Evolutionary conservation across 1,140 invertebrate genomes (phyloP), one percentile per base, ranked within the genome.

Genomic region (Caenorhabditis remanei): DNA sequence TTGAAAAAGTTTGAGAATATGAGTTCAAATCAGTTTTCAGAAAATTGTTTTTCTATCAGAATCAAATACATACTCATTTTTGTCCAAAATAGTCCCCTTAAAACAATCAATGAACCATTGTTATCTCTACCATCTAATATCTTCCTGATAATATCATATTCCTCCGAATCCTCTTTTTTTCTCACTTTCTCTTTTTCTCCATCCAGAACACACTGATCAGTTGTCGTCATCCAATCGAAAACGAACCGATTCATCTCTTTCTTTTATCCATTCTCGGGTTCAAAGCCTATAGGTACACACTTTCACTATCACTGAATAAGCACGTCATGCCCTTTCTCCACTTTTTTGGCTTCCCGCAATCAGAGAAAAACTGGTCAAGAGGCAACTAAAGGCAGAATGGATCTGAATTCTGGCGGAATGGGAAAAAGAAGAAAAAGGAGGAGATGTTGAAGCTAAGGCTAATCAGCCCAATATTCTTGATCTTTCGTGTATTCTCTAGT

Each of bases 241-340:
- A 63, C 21, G 61, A 63, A 63, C 61, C 61, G 61, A 63, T 53
- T 40, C 63, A 13, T 32, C 32, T 32, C 32, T 32, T 32, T 32
- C 32, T 32, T 32, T 32, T 32, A 32, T 32, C 32, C 2, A 46
- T 79, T 53, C 71, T 53, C 46, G 43, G 71, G 43, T 79, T 79
- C 71, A 79, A 21, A 48, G 65, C 65, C 41, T 40, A 41, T 58
- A 63, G 61, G 61, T 63, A 63, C 24, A 13, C 46, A 79, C 71
- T 79, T 46, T 79, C 71, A 48, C 67, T 48, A 4, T 67, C 24
- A 32, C 32, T 32, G 32, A 32, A 32, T 13, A 75, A 79, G 71
- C 71, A 79, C 71, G 71, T 79, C 71, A 50, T 79, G 71, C 71
- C 71, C 71, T 79, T 79, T 79, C 46, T 24, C 41, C 50, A n/a